Evolutionary conservation across 2,888 invertebrate genomes (phyloP).

Genomic region (Pogonocherus hispidulus): DNA sequence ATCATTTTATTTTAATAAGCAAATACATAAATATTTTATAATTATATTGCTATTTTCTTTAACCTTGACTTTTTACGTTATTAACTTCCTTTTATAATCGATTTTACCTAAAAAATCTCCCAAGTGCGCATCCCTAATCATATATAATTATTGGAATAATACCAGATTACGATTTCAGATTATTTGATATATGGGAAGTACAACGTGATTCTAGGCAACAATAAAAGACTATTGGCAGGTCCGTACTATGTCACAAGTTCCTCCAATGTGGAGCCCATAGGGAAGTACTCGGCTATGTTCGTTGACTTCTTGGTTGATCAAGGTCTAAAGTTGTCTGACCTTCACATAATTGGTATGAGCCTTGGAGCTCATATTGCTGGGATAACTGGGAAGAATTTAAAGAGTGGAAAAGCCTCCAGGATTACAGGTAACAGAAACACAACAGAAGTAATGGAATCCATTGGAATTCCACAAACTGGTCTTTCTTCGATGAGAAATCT

Average conservation of each 20-base stretch:
- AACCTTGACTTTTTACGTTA: too few relatives aligned
- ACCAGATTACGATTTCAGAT: slow-evolving; percentile 66
- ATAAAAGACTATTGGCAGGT: slow-evolving; percentile 70
- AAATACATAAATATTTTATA: too few relatives aligned
- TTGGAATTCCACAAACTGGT: too few relatives aligned
- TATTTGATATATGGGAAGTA: slow-evolving; percentile 69
- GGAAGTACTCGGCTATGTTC: slow-evolving; percentile 70
- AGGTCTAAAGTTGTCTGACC: slow-evolving; percentile 61
- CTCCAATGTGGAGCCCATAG: slow-evolving; percentile 72
- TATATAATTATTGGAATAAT: too few relatives aligned
- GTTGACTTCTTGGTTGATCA: slow-evolving; percentile 71
- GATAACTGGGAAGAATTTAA: slow-evolving; percentile 71
- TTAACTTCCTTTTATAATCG: too few relatives aligned
- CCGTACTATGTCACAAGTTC: slow-evolving; percentile 72
- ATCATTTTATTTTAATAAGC: too few relatives aligned
- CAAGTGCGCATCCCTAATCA: too few relatives aligned
- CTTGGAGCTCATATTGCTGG: slow-evolving; percentile 68
- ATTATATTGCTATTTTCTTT: too few relatives aligned
- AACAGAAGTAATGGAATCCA: too few relatives aligned
- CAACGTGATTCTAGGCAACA: slow-evolving; percentile 73
- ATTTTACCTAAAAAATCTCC: too few relatives aligned
- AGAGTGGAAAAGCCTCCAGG: slow-evolving; percentile 45
- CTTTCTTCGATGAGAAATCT: too few relatives aligned
- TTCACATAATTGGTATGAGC: slow-evolving; percentile 66
- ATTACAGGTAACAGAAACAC: slow-evolving; percentile 47